Evolutionary conservation across 1,140 invertebrate species (phyloP).

Genomic region (Cylas formicarius): DNA sequence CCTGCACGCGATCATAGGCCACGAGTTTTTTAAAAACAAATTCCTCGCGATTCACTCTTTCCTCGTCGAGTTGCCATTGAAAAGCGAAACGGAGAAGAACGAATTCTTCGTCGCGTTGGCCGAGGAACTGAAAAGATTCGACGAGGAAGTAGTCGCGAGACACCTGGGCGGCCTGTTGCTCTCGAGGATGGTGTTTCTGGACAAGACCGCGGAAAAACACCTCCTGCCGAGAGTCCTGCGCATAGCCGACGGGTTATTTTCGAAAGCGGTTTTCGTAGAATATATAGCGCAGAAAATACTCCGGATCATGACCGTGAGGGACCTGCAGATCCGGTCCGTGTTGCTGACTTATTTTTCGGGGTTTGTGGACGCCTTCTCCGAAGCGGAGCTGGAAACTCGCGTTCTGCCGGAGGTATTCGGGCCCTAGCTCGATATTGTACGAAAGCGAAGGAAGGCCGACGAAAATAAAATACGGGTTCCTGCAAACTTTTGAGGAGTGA

Average conservation of each 20-base stretch:
- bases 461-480: too few species aligned
- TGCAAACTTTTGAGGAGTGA: too few species aligned
- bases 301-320: conserved; percentile 69
- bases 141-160: conserved; percentile 69
- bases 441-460: too few species aligned
- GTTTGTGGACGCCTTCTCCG: conserved; percentile 60
- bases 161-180: conserved; percentile 67
- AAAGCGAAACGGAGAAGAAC: conserved; percentile 64
- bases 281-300: conserved; percentile 64
- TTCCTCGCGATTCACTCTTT: conserved; percentile 77
- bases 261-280: conserved; percentile 56
- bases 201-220: conserved; percentile 65
- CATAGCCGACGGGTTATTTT: conserved; percentile 38
- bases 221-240: conserved; percentile 51
- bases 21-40: conserved; percentile 73
- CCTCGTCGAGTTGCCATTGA: conserved; percentile 70
- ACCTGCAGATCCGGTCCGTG: conserved; percentile 63
- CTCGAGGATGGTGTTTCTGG: conserved; percentile 73
- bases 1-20: conserved; percentile 55
- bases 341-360: conserved; percentile 64
- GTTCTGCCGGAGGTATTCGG: conserved; percentile 62
- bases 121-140: conserved; percentile 57
- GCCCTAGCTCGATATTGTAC: too few species aligned
- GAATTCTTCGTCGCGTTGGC: conserved; percentile 66
- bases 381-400: conserved; percentile 58